These are phyloP conservation scores for Muschampia plurimacula DNA, from an alignment of 2,888 invertebrate species.

Conservation along the genomic window DNA sequence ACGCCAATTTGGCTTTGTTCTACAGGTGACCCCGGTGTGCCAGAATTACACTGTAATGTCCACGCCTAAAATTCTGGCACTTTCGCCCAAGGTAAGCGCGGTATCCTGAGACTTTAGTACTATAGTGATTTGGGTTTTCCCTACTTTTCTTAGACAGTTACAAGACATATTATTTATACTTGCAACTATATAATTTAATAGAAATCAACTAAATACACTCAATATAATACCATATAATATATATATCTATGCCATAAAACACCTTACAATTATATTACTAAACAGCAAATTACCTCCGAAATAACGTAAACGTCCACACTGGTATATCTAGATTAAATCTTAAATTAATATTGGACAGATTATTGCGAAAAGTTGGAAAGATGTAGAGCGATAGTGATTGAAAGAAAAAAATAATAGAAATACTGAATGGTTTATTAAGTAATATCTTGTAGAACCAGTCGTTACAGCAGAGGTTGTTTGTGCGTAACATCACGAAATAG, in stretches of 20 bases:
- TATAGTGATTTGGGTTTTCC: too few relatives aligned
- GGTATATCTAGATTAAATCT: conserved; percentile 16
- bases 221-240: background rate
- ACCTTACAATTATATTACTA: conserved; percentile 20
- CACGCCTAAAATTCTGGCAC: too few relatives aligned
- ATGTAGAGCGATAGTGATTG: conserved; percentile 19
- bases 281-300: conserved; percentile 18
- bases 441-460: conserved; percentile 28
- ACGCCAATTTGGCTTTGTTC: too few relatives aligned
- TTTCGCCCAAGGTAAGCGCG: too few relatives aligned
- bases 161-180: too few relatives aligned
- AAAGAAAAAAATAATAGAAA: conserved; percentile 25
- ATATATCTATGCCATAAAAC: conserved; percentile 2
- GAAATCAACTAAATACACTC: background rate
- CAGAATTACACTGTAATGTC: too few relatives aligned
- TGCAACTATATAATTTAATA: background rate
- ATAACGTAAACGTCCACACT: conserved; percentile 13
- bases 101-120: too few relatives aligned
- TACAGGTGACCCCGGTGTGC: too few relatives aligned
- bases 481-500: conserved; percentile 30
- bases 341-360: conserved; percentile 20
- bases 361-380: conserved; percentile 19
- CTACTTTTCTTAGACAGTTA: too few relatives aligned
- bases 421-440: conserved; percentile 35
- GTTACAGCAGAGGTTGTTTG: conserved; percentile 30